These are phyloP conservation scores for Tachysurus vachellii DNA, from an alignment of 2,113 vertebrate genomes.

Conservation along the genomic window DNA sequence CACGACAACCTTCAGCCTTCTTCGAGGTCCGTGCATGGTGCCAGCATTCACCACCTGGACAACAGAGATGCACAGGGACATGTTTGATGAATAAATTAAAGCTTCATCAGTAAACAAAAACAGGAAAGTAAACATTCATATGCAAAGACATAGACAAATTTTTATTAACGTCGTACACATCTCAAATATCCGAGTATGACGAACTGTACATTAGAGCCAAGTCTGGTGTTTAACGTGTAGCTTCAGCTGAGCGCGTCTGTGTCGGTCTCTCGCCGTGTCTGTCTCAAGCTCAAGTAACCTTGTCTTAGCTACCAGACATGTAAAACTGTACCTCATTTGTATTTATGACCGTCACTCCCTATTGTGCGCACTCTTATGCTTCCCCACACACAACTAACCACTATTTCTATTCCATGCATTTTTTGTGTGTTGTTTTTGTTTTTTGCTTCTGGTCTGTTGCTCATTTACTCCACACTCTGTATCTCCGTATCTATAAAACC, in stretches of 20 bases:
- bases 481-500: neutral
- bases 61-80: conserved; percentile 26
- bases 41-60: conserved; percentile 56
- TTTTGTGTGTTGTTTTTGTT: neutral
- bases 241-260: neutral
- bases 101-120: neutral
- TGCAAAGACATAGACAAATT: neutral
- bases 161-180: neutral
- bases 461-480: neutral
- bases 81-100: neutral
- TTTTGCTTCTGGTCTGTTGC: no score
- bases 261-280: neutral
- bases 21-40: conserved; percentile 67
- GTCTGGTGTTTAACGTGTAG: neutral
- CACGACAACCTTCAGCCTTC: conserved; percentile 67
- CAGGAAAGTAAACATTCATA: no score
- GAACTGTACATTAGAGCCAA: no score
- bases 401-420: neutral
- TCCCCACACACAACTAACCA: neutral
- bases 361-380: neutral
- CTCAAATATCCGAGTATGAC: neutral
- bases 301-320: neutral
- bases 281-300: neutral
- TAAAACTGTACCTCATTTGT: neutral
- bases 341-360: neutral